phyloP scores from a whole-genome alignment of 2,797 vertebrate genomes.

The Zalophus californianus region DNA sequence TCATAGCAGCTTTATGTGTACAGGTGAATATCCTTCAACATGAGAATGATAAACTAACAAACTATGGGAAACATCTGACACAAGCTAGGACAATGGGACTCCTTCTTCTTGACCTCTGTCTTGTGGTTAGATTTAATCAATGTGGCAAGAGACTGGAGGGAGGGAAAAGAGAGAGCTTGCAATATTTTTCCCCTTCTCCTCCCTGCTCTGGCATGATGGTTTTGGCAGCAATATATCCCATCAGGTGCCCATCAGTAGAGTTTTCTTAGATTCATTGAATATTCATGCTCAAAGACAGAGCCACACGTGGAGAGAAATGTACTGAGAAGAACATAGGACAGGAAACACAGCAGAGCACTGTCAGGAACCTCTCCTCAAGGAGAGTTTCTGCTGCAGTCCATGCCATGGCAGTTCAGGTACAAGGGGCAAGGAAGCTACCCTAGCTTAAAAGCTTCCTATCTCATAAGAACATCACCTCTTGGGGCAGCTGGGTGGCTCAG shows the following conservation, averaged over 20 bases:
- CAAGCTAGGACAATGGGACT: background rate
- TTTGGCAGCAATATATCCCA: background rate
- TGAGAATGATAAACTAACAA: background rate
- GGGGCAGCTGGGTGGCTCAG: no score
- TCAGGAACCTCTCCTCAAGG: background rate
- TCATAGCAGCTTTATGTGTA: background rate
- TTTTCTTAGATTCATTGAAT: constrained; percentile 25
- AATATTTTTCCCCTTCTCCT: background rate
- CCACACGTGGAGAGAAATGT: background rate
- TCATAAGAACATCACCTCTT: background rate
- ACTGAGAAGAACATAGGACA: background rate
- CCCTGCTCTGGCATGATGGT: background rate
- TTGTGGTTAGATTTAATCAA: background rate
- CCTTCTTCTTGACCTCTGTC: background rate
- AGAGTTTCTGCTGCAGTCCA: background rate
- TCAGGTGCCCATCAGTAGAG: background rate
- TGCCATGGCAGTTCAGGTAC: background rate
- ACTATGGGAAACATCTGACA: background rate
- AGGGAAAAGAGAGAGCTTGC: background rate
- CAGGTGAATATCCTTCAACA: background rate
- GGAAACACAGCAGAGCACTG: background rate
- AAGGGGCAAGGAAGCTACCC: background rate
- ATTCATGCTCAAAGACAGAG: background rate
- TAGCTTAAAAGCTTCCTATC: background rate
- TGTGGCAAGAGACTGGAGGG: background rate